Percentiles rank a stretch among this genome's conserved stretches.
Conservation (phyloP, 2,113 vertebrate genomes). For the Propithecus coquereli region DNA sequence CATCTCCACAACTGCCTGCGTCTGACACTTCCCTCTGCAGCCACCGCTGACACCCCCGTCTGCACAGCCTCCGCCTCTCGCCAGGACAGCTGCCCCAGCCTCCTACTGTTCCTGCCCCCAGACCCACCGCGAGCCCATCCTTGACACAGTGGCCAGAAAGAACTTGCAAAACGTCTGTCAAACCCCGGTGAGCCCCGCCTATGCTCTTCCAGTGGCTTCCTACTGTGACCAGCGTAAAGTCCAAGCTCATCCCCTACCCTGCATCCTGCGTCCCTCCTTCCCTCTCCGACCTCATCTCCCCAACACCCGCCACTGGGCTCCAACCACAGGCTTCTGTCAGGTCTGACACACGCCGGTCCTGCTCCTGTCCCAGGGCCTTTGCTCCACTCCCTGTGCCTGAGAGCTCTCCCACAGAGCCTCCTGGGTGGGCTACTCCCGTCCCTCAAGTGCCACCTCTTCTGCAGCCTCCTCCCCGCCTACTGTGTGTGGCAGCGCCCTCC, state of each 20-base stretch:
- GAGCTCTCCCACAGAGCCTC: not conserved
- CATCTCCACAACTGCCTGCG: fast-evolving
- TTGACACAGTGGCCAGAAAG: not conserved
- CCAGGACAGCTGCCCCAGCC: too few species aligned
- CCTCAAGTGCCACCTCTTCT: not conserved
- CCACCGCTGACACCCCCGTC: not conserved
- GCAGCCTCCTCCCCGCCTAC: not conserved
- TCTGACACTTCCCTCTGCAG: fast-evolving
- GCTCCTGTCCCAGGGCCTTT: not conserved
- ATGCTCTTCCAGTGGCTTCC: not conserved
- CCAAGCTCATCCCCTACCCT: not conserved
- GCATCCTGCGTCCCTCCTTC: fast-evolving
- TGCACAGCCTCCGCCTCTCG: not conserved
- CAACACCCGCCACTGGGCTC: not conserved
- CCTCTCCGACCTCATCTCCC: not conserved
- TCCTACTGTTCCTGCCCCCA: not conserved
- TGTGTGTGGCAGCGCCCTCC: not conserved
- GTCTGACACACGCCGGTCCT: not conserved
- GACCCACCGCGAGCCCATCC: not conserved
- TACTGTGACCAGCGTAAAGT: fast-evolving
- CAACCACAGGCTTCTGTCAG: not conserved
- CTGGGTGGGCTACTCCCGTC: not conserved
- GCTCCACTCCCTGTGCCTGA: not conserved
- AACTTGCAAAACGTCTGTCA: fast-evolving
- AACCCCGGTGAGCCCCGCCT: fast-evolving